Conservation (phyloP, 2,888 invertebrate genomes). For the Leucophora obtusa region DNA sequence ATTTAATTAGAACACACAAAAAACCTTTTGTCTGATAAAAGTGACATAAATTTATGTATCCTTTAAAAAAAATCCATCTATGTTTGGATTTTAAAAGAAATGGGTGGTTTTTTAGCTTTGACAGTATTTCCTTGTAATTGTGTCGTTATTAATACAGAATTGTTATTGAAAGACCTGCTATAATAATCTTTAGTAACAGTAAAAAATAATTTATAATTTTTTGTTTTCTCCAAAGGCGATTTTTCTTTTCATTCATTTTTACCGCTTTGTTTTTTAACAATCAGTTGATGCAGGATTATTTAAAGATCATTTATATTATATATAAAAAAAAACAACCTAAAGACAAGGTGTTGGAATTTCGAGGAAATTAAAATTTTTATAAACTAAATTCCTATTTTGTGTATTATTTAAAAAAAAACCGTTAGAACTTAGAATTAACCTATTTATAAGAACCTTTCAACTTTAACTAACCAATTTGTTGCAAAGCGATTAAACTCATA, state of each 20-base stretch:
- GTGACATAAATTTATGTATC: constrained; percentile 56
- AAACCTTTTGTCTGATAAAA: not conserved
- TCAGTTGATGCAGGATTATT: not conserved
- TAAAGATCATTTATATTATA: constrained; percentile 6
- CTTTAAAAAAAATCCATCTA: constrained; percentile 2
- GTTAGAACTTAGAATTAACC: not conserved
- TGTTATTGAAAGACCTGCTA: constrained; percentile 12
- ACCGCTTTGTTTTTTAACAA: not conserved
- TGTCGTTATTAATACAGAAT: not conserved
- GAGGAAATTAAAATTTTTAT: not conserved
- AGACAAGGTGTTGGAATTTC: constrained; percentile 3
- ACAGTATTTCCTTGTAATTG: constrained; percentile 48
- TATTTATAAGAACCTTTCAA: too few relatives aligned
- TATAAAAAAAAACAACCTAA: not conserved
- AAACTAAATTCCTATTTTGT: not conserved
- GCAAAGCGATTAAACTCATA: too few relatives aligned
- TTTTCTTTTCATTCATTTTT: not conserved
- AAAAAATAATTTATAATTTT: constrained; percentile 17
- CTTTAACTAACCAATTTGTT: too few relatives aligned
- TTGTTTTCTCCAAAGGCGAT: not conserved
- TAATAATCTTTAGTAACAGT: constrained; percentile 23
- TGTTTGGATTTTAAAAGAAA: not conserved
- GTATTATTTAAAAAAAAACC: not conserved
- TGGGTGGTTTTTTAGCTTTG: constrained; percentile 23
- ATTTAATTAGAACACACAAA: constrained; percentile 43